phyloP scores from a whole-genome alignment of 2,797 vertebrate genomes.

The Menidia menidia region DNA sequence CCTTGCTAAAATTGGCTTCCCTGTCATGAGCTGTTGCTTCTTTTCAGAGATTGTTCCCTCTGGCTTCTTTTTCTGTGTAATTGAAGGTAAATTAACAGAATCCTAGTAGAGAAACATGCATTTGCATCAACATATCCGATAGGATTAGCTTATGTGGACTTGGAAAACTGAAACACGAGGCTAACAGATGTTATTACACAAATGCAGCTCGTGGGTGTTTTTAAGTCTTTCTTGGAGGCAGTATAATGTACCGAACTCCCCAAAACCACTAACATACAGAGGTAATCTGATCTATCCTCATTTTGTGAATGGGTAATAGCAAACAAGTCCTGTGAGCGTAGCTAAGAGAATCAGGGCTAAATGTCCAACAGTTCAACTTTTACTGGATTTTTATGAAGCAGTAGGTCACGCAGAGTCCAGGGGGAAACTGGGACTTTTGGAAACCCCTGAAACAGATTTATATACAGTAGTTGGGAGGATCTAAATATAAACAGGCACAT shows the following conservation, averaged over 20 bases:
- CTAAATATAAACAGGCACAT: neutral
- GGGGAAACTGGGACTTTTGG: no score
- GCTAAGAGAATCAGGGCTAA: neutral
- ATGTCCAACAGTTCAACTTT: neutral
- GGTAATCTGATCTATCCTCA: slow-evolving; percentile 19
- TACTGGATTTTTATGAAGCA: neutral
- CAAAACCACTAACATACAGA: neutral
- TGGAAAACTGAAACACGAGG: slow-evolving; percentile 18
- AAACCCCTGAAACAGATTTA: neutral
- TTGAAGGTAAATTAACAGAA: slow-evolving; percentile 58
- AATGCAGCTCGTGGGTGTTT: slow-evolving; percentile 11
- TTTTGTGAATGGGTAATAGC: slow-evolving; percentile 2
- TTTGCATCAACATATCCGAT: slow-evolving; percentile 42
- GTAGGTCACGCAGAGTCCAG: neutral
- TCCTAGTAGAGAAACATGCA: slow-evolving; percentile 49
- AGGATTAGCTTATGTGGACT: slow-evolving; percentile 15
- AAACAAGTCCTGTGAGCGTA: neutral
- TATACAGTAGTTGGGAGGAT: neutral
- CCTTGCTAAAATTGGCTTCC: slow-evolving; percentile 65
- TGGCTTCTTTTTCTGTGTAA: slow-evolving; percentile 44
- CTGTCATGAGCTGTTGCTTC: slow-evolving; percentile 72
- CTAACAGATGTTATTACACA: slow-evolving; percentile 15
- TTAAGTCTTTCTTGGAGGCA: slow-evolving; percentile 8
- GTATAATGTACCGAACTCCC: slow-evolving; percentile 23
- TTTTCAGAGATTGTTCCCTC: slow-evolving; percentile 62